These are phyloP conservation scores for Sialia sialis DNA, from an alignment of 2,113 vertebrate species.

Conservation along the genomic window DNA sequence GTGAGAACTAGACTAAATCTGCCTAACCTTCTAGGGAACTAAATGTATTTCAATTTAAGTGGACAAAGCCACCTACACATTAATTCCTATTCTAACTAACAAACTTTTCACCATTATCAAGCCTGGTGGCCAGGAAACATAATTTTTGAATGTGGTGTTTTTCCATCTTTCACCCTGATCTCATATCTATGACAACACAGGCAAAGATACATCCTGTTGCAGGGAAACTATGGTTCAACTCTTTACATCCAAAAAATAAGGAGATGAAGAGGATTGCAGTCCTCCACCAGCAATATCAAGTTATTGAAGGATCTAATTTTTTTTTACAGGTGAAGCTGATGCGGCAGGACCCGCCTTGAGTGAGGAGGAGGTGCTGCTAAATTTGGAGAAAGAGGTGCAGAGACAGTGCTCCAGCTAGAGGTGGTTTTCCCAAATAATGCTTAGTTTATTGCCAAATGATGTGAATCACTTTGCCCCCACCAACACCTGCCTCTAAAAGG, in stretches of 20 bases:
- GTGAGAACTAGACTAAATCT: neutral
- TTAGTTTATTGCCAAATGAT: rapidly evolving
- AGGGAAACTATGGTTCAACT: neutral
- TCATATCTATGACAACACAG: neutral
- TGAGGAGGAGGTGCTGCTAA: neutral
- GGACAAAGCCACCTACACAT: neutral
- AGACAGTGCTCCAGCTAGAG: neutral
- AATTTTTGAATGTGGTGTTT: neutral
- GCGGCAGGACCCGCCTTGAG: neutral
- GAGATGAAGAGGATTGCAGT: neutral
- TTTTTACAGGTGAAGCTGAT: neutral
- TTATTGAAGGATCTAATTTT: neutral
- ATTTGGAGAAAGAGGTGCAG: neutral
- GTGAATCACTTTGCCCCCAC: neutral
- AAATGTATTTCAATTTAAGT: neutral
- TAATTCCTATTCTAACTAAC: neutral
- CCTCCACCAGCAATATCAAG: neutral
- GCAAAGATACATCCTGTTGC: rapidly evolving
- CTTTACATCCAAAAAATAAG: neutral
- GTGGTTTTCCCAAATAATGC: neutral
- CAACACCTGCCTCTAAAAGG: neutral
- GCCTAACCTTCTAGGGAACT: neutral
- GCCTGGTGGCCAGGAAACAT: neutral
- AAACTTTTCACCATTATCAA: neutral
- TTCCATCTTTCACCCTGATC: neutral